Conservation (phyloP, 2,888 invertebrate genomes). For the Plagiodera versicolora region DNA sequence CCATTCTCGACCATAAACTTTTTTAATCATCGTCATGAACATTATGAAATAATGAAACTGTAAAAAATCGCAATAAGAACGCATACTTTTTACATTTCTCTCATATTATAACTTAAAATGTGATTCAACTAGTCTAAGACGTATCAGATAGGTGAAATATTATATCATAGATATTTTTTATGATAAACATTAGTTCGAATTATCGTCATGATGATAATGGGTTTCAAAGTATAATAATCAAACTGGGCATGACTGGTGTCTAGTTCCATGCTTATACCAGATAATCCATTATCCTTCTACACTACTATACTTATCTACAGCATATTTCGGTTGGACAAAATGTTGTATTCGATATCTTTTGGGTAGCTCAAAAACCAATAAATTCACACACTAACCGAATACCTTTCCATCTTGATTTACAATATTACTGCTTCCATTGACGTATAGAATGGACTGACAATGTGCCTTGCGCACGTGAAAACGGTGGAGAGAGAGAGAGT, state of each 20-base stretch:
- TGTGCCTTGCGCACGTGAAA: no score
- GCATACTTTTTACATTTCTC: conserved; percentile 43
- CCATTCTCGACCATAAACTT: conserved; percentile 23
- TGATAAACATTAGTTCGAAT: conserved; percentile 28
- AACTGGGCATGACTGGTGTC: neutral
- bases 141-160: conserved; percentile 45
- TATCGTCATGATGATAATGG: neutral
- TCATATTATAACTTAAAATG: conserved; percentile 53
- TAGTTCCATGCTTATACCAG: neutral
- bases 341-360: conserved; percentile 28
- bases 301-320: conserved; percentile 38
- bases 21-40: conserved; percentile 30
- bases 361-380: neutral
- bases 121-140: conserved; percentile 53
- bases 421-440: no score
- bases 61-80: conserved; percentile 43
- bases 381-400: no score
- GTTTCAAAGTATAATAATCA: neutral
- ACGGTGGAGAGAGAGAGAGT: no score
- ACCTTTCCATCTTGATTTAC: no score
- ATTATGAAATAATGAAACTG: conserved; percentile 27
- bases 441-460: no score
- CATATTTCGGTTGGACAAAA: conserved; percentile 40
- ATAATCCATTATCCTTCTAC: neutral
- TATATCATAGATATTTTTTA: conserved; percentile 53